Percentiles rank a stretch among this genome's conserved stretches.
Conservation (phyloP, 2,888 invertebrate genomes). For the Clepsis dumicolana region DNA sequence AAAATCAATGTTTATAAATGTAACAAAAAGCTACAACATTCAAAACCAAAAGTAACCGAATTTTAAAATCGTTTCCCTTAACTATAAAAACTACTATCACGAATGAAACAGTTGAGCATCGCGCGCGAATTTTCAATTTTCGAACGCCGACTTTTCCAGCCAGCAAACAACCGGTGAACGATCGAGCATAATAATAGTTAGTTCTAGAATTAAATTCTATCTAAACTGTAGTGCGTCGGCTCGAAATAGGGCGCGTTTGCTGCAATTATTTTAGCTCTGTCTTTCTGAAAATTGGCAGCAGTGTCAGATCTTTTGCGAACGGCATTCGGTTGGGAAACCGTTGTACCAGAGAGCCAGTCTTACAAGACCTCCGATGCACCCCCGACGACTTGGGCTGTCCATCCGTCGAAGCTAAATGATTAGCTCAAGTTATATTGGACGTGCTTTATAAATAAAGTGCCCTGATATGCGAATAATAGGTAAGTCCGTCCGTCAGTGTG, state of each 20-base stretch:
- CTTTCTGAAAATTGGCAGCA: slow-evolving; percentile 86
- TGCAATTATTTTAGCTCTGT: slow-evolving; percentile 85
- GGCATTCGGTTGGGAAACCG: slow-evolving; percentile 85
- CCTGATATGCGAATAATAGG: slow-evolving; percentile 83
- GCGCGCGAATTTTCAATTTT: slow-evolving; percentile 26
- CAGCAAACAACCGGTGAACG: slow-evolving; percentile 58
- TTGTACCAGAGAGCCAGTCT: slow-evolving; percentile 69
- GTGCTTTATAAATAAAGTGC: slow-evolving; percentile 81
- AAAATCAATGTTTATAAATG: neutral
- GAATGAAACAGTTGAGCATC: neutral
- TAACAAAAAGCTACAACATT: neutral
- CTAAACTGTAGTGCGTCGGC: slow-evolving; percentile 74
- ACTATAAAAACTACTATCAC: neutral
- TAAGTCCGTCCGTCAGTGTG: slow-evolving; percentile 69
- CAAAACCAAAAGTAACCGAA: neutral
- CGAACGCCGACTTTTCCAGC: slow-evolving; percentile 48
- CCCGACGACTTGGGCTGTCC: slow-evolving; percentile 49
- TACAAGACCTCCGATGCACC: slow-evolving; percentile 63
- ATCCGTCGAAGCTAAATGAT: slow-evolving; percentile 59
- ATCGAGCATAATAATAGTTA: slow-evolving; percentile 65
- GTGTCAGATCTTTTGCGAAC: slow-evolving; percentile 81
- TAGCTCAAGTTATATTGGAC: slow-evolving; percentile 69
- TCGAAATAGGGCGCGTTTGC: slow-evolving; percentile 84
- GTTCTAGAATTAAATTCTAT: slow-evolving; percentile 80
- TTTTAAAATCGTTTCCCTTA: neutral